A percentile compares a stretch with the other conserved stretches of the same genome.
These are phyloP conservation scores for Escarpia spicata DNA, from an alignment of 2,888 invertebrate genomes.

Conservation along the genomic window DNA sequence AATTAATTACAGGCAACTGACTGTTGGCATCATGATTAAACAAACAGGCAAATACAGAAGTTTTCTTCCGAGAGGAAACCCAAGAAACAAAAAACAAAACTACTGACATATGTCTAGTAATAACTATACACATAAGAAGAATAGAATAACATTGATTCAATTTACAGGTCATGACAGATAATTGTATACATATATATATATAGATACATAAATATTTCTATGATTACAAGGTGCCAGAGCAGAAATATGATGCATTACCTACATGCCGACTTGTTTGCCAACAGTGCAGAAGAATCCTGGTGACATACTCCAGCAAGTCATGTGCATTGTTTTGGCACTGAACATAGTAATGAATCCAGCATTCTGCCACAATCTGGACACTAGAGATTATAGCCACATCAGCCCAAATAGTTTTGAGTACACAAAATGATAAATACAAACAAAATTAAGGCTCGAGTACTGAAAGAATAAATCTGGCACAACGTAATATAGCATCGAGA, in stretches of 20 bases:
- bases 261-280: neutral
- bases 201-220: slow-evolving; percentile 1
- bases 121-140: neutral
- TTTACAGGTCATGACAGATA: neutral
- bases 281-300: slow-evolving; percentile 2
- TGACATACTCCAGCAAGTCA: neutral
- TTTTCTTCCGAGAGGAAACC: neutral
- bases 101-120: neutral
- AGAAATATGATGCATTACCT: neutral
- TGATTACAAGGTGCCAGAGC: slow-evolving; percentile 8
- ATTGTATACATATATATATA: neutral
- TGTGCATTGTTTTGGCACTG: neutral
- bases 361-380: neutral
- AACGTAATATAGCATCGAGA: neutral
- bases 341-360: neutral
- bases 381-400: neutral
- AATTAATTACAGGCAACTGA: neutral
- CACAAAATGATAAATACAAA: neutral
- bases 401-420: neutral
- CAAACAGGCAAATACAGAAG: neutral
- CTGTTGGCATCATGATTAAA: neutral
- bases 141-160: neutral
- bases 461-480: neutral
- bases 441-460: neutral
- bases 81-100: neutral